phyloP scores from a whole-genome alignment of 2,113 vertebrate species.

The Cercocebus atys region DNA sequence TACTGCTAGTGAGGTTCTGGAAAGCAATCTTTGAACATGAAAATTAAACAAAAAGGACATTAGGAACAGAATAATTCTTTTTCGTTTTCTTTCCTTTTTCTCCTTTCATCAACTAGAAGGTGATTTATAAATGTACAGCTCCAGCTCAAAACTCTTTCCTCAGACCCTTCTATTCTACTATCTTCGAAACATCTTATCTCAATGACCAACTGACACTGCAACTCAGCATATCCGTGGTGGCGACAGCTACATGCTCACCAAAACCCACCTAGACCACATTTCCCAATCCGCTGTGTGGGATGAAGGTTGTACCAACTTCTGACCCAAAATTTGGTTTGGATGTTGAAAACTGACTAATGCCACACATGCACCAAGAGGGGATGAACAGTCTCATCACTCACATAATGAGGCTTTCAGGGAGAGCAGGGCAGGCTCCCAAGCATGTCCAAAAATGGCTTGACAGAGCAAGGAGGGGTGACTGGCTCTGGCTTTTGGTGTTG shows the following conservation, averaged over 20 bases:
- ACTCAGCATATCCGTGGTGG: background rate
- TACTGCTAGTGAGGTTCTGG: background rate
- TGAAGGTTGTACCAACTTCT: background rate
- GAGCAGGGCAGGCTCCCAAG: background rate
- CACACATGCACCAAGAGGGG: background rate
- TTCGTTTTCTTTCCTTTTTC: background rate
- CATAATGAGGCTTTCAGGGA: background rate
- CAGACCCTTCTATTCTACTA: background rate
- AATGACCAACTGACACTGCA: background rate
- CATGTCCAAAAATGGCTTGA: background rate
- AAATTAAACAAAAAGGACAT: constrained; percentile 4
- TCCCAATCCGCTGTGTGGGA: background rate
- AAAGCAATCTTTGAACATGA: background rate
- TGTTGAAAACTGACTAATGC: background rate
- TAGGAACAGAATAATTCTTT: background rate
- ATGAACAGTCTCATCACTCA: background rate
- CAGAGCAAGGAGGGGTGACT: background rate
- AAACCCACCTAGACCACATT: background rate
- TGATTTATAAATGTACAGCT: background rate
- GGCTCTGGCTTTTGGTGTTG: background rate
- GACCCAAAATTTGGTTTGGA: background rate
- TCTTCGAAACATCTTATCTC: background rate
- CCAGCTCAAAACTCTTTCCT: background rate
- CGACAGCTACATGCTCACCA: background rate
- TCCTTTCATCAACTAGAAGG: background rate